Evolutionary conservation across 2,888 invertebrate genomes (phyloP), one percentile per base, ranked within the genome.

Genomic region (Margaritifera margaritifera): DNA sequence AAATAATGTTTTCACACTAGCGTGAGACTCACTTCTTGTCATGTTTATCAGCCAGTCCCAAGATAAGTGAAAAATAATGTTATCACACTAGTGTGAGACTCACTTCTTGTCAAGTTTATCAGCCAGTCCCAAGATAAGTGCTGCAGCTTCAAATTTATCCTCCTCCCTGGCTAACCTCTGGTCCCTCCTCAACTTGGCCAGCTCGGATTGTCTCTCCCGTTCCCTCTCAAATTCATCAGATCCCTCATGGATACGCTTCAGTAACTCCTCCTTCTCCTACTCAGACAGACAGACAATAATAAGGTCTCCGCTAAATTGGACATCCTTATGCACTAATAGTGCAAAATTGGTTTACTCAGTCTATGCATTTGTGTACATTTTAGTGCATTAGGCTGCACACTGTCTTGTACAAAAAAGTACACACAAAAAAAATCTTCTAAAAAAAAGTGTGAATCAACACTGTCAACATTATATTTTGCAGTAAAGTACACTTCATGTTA

Each of bases 201-300:
- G 72, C 55, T 80, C 72, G 18, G 78, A 65, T 72, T 85, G 85
- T 61, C 84, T 74, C 59, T 80, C 74, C 27, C 75, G 68, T 63
- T 84, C 83, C 27, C 67, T 64, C 22, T 78, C 76, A 8, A 72
- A 53, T n/a, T 76, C 70, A 64, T 82, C 79, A 42, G 73, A 76
- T n/a, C 75, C 74, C 11, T 77, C 78, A 51, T 66, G 61, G 15
- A 87, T 74, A 54, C 76, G 72, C 57, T 72, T 69, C 54, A 87
- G 69, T 22, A 87, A 64, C 20, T 78, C 83, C 27, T 80, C 86
- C 66, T 79, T 82, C 67, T 87, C 86, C 87, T 86, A 69, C 22
- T 69, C 11, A n/a, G 20, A 42, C 4, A 64, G 25, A 24, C 0
- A 42, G 42, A 42, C 42, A 15, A 42, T 42, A 42, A 42, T 42